Evolutionary conservation across 2,888 invertebrate species (phyloP).

Genomic region (Yponomeuta malinellus): DNA sequence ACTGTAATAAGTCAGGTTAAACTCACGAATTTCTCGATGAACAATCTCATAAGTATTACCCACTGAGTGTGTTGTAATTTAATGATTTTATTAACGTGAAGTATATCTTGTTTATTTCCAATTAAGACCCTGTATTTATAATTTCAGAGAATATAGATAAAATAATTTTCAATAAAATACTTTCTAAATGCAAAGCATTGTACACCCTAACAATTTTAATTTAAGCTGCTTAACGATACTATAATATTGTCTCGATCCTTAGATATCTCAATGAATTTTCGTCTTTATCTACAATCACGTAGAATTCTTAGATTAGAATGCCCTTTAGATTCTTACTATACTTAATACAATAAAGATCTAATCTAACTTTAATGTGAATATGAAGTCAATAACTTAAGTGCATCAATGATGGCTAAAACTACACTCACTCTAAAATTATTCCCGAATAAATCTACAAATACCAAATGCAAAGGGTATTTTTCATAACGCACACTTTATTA

Average conservation of each 20-base stretch:
- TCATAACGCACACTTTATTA: constrained; percentile 7
- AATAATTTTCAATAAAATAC: not conserved
- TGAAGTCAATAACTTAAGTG: not conserved
- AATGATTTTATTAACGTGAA: not conserved
- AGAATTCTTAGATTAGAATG: not conserved
- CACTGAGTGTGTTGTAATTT: not conserved
- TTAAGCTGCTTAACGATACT: constrained; percentile 55
- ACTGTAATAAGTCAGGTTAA: too few species aligned
- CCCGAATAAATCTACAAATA: constrained; percentile 14
- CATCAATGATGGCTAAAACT: not conserved
- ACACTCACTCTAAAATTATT: constrained; percentile 12
- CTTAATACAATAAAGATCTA: not conserved
- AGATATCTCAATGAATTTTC: constrained; percentile 21
- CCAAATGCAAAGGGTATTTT: constrained; percentile 16
- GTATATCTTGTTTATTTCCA: not conserved
- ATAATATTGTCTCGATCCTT: constrained; percentile 73
- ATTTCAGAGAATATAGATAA: not conserved
- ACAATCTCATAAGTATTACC: too few species aligned
- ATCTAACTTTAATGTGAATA: not conserved
- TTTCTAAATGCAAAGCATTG: constrained; percentile 1
- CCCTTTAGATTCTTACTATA: not conserved
- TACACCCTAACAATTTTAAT: constrained; percentile 13
- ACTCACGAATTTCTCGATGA: too few species aligned
- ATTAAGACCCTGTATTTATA: not conserved
- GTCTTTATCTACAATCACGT: not conserved